phyloP scores from a whole-genome alignment of 2,113 vertebrate genomes.

The cat (Felis catus) region DNA sequence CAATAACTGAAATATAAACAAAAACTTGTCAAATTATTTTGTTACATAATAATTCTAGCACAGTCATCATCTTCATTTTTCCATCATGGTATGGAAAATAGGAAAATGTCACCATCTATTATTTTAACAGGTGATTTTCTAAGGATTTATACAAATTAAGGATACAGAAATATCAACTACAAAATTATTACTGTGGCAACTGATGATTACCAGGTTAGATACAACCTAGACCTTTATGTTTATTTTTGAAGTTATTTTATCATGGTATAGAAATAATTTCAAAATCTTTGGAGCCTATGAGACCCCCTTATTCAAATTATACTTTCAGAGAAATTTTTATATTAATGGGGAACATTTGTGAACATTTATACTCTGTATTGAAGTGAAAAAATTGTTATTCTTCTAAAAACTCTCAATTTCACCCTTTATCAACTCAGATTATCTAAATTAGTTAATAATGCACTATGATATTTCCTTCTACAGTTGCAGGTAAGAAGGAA shows the following conservation, averaged over 20 bases:
- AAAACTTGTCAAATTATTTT: background rate
- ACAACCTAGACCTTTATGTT: background rate
- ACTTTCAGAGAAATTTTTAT: background rate
- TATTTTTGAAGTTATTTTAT: background rate
- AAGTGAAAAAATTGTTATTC: background rate
- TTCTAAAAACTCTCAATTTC: background rate
- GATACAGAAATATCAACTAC: background rate
- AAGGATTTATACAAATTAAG: background rate
- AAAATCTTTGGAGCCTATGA: background rate
- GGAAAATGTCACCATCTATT: background rate
- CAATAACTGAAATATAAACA: background rate
- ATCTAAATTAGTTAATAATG: background rate
- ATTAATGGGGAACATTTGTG: background rate
- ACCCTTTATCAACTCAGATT: background rate
- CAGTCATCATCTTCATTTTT: background rate
- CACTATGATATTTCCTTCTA: background rate
- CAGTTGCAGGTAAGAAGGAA: background rate
- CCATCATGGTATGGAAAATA: background rate
- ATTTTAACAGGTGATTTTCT: background rate
- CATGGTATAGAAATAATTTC: background rate
- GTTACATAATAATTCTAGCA: background rate
- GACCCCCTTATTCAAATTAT: background rate
- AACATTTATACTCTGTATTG: background rate
- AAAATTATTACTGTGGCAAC: background rate
- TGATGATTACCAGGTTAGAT: background rate